Percentiles rank a stretch among this genome's conserved stretches.
phyloP scores from a whole-genome alignment of 2,113 vertebrate species.

The Scophthalmus maximus region DNA sequence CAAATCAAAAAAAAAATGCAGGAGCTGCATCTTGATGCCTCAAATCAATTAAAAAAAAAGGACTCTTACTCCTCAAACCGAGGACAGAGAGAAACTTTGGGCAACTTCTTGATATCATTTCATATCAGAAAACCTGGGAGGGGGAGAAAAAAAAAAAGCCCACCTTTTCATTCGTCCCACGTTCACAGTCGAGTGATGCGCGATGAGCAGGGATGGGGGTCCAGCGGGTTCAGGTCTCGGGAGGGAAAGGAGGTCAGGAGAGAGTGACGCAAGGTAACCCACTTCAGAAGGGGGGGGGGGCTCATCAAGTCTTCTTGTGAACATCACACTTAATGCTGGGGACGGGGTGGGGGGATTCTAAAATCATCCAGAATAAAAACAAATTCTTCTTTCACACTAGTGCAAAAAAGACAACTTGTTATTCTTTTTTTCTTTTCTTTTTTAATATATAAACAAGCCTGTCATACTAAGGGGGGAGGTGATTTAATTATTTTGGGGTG shows the following conservation, averaged over 20 bases:
- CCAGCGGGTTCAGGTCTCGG: slow-evolving; percentile 66
- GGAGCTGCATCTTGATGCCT: slow-evolving; percentile 51
- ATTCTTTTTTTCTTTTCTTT: slow-evolving; percentile 58
- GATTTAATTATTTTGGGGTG: slow-evolving; percentile 39
- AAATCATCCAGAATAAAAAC: slow-evolving; percentile 87
- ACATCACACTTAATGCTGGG: slow-evolving; percentile 88
- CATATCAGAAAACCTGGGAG: slow-evolving; percentile 68
- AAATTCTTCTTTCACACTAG: slow-evolving; percentile 99
- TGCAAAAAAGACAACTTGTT: slow-evolving; percentile 99
- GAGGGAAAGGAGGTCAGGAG: slow-evolving; percentile 26
- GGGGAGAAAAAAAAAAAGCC: slow-evolving; percentile 33
- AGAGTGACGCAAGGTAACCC: slow-evolving; percentile 58
- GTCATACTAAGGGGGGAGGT: slow-evolving; percentile 89
- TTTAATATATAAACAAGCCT: slow-evolving; percentile 81
- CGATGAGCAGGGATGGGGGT: slow-evolving; percentile 45
- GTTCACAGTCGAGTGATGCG: slow-evolving; percentile 72
- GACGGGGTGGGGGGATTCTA: slow-evolving; percentile 82
- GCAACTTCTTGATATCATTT: slow-evolving; percentile 66
- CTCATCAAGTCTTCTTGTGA: slow-evolving; percentile 57
- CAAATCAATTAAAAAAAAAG: slow-evolving; percentile 48
- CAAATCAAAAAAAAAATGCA: slow-evolving; percentile 35
- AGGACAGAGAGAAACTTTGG: slow-evolving; percentile 77
- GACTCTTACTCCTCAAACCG: slow-evolving; percentile 61
- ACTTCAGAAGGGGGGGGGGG: slow-evolving; percentile 31
- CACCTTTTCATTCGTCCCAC: slow-evolving; percentile 68